phyloP scores from a whole-genome alignment of 2,113 vertebrate genomes.

The Anser brachyrhynchus region DNA sequence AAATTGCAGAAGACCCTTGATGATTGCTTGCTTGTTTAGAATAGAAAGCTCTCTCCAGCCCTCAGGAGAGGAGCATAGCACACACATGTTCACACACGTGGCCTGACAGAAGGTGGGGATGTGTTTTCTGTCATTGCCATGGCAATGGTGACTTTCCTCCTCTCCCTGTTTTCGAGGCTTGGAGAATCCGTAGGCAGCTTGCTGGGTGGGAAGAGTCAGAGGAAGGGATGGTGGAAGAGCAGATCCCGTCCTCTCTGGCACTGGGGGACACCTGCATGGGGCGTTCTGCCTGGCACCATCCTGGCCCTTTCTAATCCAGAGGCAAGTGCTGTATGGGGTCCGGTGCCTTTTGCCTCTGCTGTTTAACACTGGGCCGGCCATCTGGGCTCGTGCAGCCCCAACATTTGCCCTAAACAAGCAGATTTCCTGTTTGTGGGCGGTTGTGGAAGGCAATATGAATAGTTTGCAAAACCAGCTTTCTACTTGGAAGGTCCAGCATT shows the following conservation, averaged over 20 bases:
- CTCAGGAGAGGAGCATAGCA: neutral
- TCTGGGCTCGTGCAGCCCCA: neutral
- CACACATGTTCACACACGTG: conserved; percentile 32
- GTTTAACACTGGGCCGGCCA: neutral
- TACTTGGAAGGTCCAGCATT: neutral
- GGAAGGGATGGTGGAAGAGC: neutral
- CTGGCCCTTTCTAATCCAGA: neutral
- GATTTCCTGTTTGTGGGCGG: neutral
- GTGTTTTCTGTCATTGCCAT: conserved; percentile 27
- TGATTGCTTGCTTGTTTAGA: neutral
- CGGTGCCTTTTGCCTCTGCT: neutral
- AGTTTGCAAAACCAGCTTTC: neutral
- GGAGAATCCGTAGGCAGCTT: neutral
- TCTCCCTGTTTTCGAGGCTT: neutral
- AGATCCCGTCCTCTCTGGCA: neutral
- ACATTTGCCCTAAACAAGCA: neutral
- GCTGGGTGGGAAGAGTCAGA: neutral
- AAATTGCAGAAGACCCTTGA: neutral
- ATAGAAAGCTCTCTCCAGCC: neutral
- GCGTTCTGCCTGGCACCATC: neutral
- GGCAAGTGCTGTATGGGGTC: neutral
- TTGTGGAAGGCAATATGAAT: neutral
- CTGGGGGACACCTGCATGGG: neutral
- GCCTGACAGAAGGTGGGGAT: conserved; percentile 27
- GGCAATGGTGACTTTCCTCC: conserved; percentile 13